Evolutionary conservation across 1,140 invertebrate genomes (phyloP), one percentile per base, ranked within the genome.

Genomic region (Drosophila nigrodunni): DNA sequence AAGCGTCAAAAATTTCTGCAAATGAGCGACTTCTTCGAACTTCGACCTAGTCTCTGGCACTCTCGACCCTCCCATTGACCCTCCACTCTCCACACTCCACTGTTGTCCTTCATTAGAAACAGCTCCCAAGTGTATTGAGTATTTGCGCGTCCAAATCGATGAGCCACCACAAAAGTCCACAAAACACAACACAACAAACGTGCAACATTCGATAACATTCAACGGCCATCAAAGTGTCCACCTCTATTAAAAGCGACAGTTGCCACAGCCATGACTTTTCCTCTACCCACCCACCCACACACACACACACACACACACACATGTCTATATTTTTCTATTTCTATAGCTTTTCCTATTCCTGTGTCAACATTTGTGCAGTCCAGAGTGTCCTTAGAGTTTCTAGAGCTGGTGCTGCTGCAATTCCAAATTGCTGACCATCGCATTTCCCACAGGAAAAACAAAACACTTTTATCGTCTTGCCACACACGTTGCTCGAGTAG

Each of bases 1-100:
- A 89, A 89, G 85, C 85, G 85, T 85, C 85, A 89, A 89, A 85
- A 88, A 81, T 86, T 85, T 74, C 85, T 43, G 54, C 85, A 89
- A 89, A 89, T 89, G 80, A 89, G 78, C 86, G 73, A 52, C 69
- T 43, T 43, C 41, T 43, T 9, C 54, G 35, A 52, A 18, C 11
- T 21, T 2, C 34, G 13, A 37, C 57, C 37, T 15, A 54, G 39
- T 30, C 25, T 30, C 25, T 30, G 25, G 25, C 25, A 30, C 25
- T 30, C 25, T 30, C 25, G 25, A 30, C 25, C 25, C 6, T n/a
- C 57, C 46, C n/a, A n/a, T 8, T 11, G 25, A 52, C 25, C 25
- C 25, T 30, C 25, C 57, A 2, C 18, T 64, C 21, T 34, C 25
- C 44, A 30, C n/a, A 15, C 15, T 15, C 46, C 57, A 18, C 39